A percentile compares a stretch with the other conserved stretches of the same genome.
These are phyloP conservation scores for Autographa gamma DNA, from an alignment of 2,888 invertebrate species.

Conservation along the genomic window DNA sequence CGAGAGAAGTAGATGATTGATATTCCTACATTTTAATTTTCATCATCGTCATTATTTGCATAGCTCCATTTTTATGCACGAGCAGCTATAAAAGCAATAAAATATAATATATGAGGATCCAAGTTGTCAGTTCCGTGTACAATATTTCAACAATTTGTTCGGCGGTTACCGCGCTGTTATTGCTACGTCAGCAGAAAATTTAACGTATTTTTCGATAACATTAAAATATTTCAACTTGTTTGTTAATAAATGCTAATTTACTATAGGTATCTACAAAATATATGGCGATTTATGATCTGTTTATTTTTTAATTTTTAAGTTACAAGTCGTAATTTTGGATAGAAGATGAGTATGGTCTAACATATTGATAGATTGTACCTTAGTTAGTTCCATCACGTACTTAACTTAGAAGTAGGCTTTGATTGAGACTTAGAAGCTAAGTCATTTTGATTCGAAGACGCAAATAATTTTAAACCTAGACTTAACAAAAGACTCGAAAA, in stretches of 20 bases:
- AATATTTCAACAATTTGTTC: conserved; percentile 52
- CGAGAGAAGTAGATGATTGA: background rate
- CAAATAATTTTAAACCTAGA: background rate
- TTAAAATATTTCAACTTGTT: background rate
- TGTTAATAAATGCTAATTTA: background rate
- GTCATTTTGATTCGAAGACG: background rate
- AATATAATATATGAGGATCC: conserved; percentile 50
- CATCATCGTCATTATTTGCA: conserved; percentile 12
- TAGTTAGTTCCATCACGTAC: background rate
- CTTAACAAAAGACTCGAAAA: background rate
- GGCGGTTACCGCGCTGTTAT: conserved; percentile 41
- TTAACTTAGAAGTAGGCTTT: background rate
- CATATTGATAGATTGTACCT: too few species aligned
- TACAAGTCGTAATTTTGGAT: too few species aligned
- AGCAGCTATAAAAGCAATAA: conserved; percentile 44
- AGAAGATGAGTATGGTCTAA: too few species aligned
- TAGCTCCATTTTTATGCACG: conserved; percentile 34
- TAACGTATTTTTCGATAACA: background rate
- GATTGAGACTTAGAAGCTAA: too few species aligned
- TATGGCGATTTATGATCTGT: too few species aligned
- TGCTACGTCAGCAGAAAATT: conserved; percentile 32
- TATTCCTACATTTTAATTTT: conserved; percentile 24
- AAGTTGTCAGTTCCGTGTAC: conserved; percentile 48
- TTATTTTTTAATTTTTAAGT: too few species aligned
- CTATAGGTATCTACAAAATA: background rate